Conservation (phyloP, 2,888 invertebrate genomes). For the Dinocampus coccinellae region DNA sequence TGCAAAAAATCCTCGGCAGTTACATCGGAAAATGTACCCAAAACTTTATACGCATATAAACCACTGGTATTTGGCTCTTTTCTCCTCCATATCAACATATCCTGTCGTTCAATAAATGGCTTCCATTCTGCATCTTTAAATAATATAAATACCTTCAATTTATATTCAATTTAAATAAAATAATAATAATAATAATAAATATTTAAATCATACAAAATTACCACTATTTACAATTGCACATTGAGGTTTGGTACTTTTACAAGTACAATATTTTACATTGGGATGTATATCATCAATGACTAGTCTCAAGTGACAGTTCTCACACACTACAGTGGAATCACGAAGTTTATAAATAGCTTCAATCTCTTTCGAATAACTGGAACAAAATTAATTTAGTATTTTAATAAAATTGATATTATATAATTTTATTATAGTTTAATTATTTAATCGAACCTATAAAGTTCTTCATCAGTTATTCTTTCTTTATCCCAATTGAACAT, state of each 20-base stretch:
- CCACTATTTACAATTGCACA: slow-evolving; percentile 40
- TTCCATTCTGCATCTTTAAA: slow-evolving; percentile 76
- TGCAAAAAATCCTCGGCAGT: slow-evolving; percentile 84
- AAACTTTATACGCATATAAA: slow-evolving; percentile 88
- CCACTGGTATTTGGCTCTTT: slow-evolving; percentile 76
- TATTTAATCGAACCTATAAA: slow-evolving; percentile 67
- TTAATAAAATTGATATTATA: background rate
- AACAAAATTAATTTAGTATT: slow-evolving; percentile 29
- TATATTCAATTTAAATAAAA: background rate
- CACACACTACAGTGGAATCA: slow-evolving; percentile 72
- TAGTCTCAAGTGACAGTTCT: slow-evolving; percentile 69
- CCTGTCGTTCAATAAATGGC: slow-evolving; percentile 83
- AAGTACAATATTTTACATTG: slow-evolving; percentile 71
- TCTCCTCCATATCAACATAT: slow-evolving; percentile 86
- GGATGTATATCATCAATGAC: slow-evolving; percentile 66
- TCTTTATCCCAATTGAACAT: slow-evolving; percentile 76
- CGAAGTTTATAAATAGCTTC: slow-evolving; percentile 72
- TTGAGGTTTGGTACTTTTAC: slow-evolving; percentile 54
- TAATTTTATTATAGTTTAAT: background rate
- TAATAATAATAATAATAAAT: slow-evolving; percentile 48
- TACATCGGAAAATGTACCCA: slow-evolving; percentile 85
- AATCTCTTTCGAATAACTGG: slow-evolving; percentile 72
- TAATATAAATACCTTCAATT: no score
- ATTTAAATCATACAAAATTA: slow-evolving; percentile 42
- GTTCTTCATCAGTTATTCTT: slow-evolving; percentile 73